These are phyloP conservation scores for Bujurquina vittata DNA, from an alignment of 2,113 vertebrate species.

Conservation along the genomic window DNA sequence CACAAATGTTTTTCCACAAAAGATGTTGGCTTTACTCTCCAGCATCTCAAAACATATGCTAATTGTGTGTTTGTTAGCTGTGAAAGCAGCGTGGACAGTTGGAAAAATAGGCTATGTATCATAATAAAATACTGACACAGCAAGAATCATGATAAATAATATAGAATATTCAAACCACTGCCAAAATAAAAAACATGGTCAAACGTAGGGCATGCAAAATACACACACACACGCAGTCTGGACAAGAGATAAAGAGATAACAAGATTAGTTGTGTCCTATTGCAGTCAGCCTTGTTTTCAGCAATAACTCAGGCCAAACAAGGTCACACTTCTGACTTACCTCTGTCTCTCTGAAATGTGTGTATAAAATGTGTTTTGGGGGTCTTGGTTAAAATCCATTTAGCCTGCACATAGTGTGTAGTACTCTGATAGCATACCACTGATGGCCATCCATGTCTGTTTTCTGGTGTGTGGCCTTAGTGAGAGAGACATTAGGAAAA, in stretches of 20 bases:
- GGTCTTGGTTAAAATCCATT: not conserved
- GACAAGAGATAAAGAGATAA: slow-evolving; percentile 66
- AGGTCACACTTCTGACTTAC: slow-evolving; percentile 50
- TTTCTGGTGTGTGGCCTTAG: slow-evolving; percentile 10
- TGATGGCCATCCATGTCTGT: not conserved
- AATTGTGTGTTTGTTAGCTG: not conserved
- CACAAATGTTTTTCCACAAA: not conserved
- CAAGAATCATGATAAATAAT: not conserved
- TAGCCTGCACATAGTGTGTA: not conserved
- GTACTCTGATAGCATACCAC: slow-evolving; percentile 13
- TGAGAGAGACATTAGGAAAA: not conserved
- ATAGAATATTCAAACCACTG: slow-evolving; percentile 14
- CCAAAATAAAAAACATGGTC: slow-evolving; percentile 2
- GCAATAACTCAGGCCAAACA: slow-evolving; percentile 31
- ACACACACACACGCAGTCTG: slow-evolving; percentile 28
- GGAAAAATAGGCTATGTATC: slow-evolving; percentile 7
- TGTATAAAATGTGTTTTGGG: not conserved
- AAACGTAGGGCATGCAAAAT: not conserved
- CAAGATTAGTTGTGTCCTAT: slow-evolving; percentile 72
- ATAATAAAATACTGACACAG: slow-evolving; percentile 13
- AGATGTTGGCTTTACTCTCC: slow-evolving; percentile 4
- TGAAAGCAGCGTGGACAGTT: not conserved
- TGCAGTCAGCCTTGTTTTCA: slow-evolving; percentile 66
- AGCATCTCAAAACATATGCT: not conserved
- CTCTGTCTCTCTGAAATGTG: slow-evolving; percentile 18